A percentile compares a stretch with the other conserved stretches of the same genome.
These are phyloP conservation scores for Esox masquinongy DNA, from an alignment of 2,797 vertebrate species.

Conservation along the genomic window DNA sequence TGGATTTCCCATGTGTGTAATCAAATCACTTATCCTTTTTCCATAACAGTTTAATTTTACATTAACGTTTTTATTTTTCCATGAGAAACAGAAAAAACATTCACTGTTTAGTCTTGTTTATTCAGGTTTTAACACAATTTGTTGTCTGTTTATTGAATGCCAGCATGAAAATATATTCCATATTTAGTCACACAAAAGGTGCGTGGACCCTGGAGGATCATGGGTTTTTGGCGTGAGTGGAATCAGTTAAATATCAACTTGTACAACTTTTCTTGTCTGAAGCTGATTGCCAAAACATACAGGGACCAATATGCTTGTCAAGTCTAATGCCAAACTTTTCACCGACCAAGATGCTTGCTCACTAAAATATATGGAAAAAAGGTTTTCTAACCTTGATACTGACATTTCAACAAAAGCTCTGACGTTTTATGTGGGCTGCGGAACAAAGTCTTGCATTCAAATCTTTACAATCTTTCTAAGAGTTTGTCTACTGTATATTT, in stretches of 20 bases:
- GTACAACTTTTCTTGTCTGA: background rate
- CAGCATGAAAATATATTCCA: constrained; percentile 38
- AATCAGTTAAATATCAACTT: background rate
- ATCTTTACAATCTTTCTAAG: constrained; percentile 7
- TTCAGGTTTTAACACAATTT: constrained; percentile 4
- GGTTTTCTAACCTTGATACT: background rate
- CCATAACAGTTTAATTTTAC: constrained; percentile 33
- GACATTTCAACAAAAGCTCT: background rate
- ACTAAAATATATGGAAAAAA: background rate
- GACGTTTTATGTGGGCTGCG: background rate
- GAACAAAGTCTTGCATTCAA: background rate
- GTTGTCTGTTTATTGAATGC: constrained; percentile 32
- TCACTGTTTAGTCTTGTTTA: constrained; percentile 27
- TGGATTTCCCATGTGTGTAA: constrained; percentile 24
- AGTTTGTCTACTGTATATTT: constrained; percentile 20
- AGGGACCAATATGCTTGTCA: too few species aligned
- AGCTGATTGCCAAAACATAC: background rate
- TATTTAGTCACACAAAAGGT: constrained; percentile 8
- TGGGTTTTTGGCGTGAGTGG: constrained; percentile 17
- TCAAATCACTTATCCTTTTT: constrained; percentile 22
- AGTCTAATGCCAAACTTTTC: too few species aligned
- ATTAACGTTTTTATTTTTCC: background rate
- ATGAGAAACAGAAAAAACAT: constrained; percentile 11
- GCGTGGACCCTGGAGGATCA: background rate
- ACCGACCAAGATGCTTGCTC: too few species aligned